Evolutionary conservation across 2,888 invertebrate genomes (phyloP), one percentile per base, ranked within the genome.

Genomic region (Lutraria lutraria): DNA sequence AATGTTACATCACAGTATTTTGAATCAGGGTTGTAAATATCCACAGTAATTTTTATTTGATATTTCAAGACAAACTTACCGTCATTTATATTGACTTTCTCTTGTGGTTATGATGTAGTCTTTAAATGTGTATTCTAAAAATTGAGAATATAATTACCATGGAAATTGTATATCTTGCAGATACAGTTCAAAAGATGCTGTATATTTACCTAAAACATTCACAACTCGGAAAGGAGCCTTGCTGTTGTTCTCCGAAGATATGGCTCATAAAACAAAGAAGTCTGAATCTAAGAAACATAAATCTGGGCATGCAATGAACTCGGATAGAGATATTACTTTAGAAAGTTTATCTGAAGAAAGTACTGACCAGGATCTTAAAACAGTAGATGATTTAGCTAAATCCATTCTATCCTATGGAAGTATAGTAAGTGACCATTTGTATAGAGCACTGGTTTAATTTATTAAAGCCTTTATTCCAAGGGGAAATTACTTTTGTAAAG

Each of bases 191-290:
- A 91, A 92, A 79, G 89, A 91, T 60, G 93, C 95, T 43, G 92
- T 95, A 6, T 89, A 94, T 68, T 92, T 96, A 29, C 96, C 96
- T 0, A 96, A 96, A 90, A 96, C 96, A 21, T 96, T 96, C 90
- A 96, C 95, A 2, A 96, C 96, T 10, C 92, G 96, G 21, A 96
- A 95, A 91, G 96, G 96, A 21, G 96, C 96, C 0, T 90, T 96
- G 60, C 91, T 96, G 34, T 90, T 96, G n/a, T 96, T 96, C 92
- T 96, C 96, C 10, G 96, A 96, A 90, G 96, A 96, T 89, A 91
- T 95, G 88, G 96, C 96, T 0, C 90, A 93, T 52, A 94, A 93
- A 81, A 93, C 92, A 16, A 89, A 90, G 86, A 34, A 82, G 56
- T 29, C 56, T 16, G 83, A 86, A 25, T 53, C 54, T 13, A 90